Percentiles rank a stretch among this genome's conserved stretches.
Evolutionary conservation across 2,113 vertebrate genomes (phyloP).

Genomic region (Prochilodus magdalenae): DNA sequence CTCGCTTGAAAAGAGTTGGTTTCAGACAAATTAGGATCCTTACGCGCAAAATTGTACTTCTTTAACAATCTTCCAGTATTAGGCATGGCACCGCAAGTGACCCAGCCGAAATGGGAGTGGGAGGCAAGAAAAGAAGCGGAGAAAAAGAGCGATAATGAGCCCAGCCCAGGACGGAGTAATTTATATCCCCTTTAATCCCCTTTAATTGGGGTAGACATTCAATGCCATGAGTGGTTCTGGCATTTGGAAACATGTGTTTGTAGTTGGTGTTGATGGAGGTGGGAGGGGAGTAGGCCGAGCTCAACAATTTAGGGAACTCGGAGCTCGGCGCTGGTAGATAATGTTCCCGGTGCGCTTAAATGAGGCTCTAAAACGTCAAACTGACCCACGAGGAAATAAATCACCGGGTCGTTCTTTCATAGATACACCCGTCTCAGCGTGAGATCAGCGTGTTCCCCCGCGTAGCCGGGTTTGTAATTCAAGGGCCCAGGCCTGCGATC

Average conservation of each 20-base stretch:
- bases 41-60: background rate
- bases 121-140: background rate
- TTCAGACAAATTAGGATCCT: background rate
- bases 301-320: background rate
- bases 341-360: constrained; percentile 7
- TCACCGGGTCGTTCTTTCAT: constrained; percentile 21
- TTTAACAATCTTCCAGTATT: background rate
- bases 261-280: constrained; percentile 24
- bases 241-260: constrained; percentile 32
- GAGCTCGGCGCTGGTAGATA: background rate
- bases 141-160: constrained; percentile 1
- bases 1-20: background rate
- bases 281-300: background rate
- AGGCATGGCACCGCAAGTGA: constrained; percentile 10
- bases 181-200: constrained; percentile 19
- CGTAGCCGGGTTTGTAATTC: background rate
- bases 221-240: background rate
- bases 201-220: constrained; percentile 13
- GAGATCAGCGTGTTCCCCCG: background rate
- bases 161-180: background rate
- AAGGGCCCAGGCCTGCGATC: background rate
- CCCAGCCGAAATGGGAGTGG: constrained; percentile 5
- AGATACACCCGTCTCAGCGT: background rate
- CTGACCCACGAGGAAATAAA: constrained; percentile 11
- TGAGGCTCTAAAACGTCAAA: constrained; percentile 19